Evolutionary conservation across 2,113 vertebrate genomes (phyloP), one percentile per base, ranked within the genome.

Genomic region (Melanocharis versteri): DNA sequence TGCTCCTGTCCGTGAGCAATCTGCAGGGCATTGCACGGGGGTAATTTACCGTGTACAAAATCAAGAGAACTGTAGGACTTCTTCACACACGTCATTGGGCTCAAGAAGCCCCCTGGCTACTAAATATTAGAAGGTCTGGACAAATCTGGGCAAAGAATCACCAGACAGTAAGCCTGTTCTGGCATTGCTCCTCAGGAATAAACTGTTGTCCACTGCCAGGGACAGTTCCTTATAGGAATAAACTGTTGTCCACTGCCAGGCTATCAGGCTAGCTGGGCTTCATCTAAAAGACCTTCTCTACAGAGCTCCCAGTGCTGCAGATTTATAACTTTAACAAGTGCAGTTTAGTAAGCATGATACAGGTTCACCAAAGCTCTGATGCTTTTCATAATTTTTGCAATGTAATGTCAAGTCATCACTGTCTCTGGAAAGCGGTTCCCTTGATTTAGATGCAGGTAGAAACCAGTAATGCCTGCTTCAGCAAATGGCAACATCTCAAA

Each of bases 401-500:
- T 22, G 57, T 22, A 13, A 39, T 75, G 71, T 88, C 70, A 84
- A 71, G 56, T 68, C 50, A 16, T 78, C 26, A 6, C n/a, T 66
- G 44, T 50, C 45, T 75, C 87, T 83, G 90, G 66, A 56, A 56
- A 68, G 65, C 54, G n/a, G 66, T 40, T 93, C 24, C 48, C 78
- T 76, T 76, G 66, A 51, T 94, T 84, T 58, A 68, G 78, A 72
- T 12, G 11, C 37, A 85, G 82, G 61, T 84, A 45, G 89, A 40
- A 72, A 40, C 31, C 62, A 76, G 94, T 86, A 96, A 83, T 86
- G 82, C 89, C 82, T 87, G 72, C 78, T 95, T 95, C 94, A 97
- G 90, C 92, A 90, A 79, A 79, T 65, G 73, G 65, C 61, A 81
- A 31, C 56, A 21, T 78, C 58, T 85, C 89, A 62, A 68, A 95